Conservation (phyloP, 1,140 invertebrate species). For the Achatina immaculata region DNA sequence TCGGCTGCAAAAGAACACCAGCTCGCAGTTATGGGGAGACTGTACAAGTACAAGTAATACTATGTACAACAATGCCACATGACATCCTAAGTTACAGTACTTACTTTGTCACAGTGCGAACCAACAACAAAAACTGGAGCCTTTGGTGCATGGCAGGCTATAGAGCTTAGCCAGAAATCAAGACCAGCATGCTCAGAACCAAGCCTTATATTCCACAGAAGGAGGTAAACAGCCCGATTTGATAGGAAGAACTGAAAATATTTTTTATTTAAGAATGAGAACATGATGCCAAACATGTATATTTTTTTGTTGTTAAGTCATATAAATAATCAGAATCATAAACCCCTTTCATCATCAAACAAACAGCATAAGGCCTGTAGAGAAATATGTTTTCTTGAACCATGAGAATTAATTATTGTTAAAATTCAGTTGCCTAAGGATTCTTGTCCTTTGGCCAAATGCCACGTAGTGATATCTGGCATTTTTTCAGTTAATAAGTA, state of each 20-base stretch:
- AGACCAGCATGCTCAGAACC: conserved; percentile 70
- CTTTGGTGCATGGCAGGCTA: conserved; percentile 68
- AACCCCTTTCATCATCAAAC: no score
- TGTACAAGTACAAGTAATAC: no score
- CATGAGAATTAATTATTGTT: no score
- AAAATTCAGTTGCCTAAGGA: no score
- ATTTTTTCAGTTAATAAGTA: no score
- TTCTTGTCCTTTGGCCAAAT: no score
- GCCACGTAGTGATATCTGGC: no score
- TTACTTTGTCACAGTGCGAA: conserved; percentile 68
- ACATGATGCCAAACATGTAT: background rate
- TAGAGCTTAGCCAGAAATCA: conserved; percentile 69
- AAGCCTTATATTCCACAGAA: conserved; percentile 69
- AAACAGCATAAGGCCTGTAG: no score
- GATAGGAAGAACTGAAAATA: conserved; percentile 69
- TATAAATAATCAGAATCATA: background rate
- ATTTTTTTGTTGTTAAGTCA: background rate
- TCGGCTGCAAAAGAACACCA: no score
- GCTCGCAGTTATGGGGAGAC: no score
- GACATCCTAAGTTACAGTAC: background rate
- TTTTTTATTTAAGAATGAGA: background rate
- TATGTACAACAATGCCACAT: no score
- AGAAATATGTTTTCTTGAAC: no score
- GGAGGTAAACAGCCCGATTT: conserved; percentile 66
- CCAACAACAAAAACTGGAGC: conserved; percentile 69